Evolutionary conservation across 2,888 invertebrate genomes (phyloP).

Genomic region (Eupithecia subumbrata): DNA sequence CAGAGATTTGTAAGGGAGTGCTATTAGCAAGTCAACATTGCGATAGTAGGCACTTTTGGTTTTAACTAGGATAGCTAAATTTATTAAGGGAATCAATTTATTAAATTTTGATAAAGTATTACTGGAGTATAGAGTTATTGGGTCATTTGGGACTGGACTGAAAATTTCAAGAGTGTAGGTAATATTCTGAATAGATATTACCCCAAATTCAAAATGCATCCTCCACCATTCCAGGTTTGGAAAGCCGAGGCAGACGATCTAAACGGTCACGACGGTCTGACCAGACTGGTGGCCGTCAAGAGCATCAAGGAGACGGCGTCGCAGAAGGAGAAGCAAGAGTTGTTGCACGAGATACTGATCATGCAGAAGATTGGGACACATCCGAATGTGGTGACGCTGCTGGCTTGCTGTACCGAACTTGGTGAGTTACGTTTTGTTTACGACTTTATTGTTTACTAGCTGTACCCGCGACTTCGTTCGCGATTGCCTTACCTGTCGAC

Average conservation of each 20-base stretch:
- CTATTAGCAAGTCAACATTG: no score
- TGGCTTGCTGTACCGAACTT: slow-evolving; percentile 93
- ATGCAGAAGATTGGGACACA: slow-evolving; percentile 93
- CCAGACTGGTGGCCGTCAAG: slow-evolving; percentile 93
- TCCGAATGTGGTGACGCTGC: slow-evolving; percentile 91
- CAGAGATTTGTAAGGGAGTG: no score
- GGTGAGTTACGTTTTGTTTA: slow-evolving; percentile 72
- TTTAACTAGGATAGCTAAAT: no score
- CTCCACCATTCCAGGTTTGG: slow-evolving; percentile 85
- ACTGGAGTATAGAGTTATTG: no score
- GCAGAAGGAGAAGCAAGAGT: slow-evolving; percentile 90
- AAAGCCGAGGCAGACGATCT: slow-evolving; percentile 93
- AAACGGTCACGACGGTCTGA: slow-evolving; percentile 89
- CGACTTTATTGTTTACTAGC: no score
- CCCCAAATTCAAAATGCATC: neutral
- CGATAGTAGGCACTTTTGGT: no score
- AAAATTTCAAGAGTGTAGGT: no score
- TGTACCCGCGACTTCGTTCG: no score
- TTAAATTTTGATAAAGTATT: no score
- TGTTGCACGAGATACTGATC: slow-evolving; percentile 88
- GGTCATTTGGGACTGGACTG: no score
- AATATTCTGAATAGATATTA: slow-evolving; percentile 2
- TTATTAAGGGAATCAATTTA: no score
- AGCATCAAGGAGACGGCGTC: slow-evolving; percentile 91
- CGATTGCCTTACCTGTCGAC: no score